Percentiles rank a stretch among this genome's conserved stretches.
Conservation (phyloP, 2,888 invertebrate species). For the Elysia crispata region DNA sequence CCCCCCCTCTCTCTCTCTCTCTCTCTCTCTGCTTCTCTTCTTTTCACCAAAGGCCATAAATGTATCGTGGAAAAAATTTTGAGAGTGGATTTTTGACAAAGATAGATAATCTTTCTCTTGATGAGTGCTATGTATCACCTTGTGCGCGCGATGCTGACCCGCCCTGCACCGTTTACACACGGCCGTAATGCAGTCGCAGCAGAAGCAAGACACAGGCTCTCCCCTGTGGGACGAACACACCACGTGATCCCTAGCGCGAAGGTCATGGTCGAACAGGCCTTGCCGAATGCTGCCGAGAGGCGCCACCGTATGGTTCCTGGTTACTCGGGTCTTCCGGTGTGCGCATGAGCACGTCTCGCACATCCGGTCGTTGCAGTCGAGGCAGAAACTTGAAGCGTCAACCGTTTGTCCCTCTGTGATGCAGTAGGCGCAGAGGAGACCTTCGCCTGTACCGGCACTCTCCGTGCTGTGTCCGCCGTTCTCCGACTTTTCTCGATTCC, state of each 20-base stretch:
- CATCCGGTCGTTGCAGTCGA: slow-evolving; percentile 72
- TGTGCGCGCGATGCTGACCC: no score
- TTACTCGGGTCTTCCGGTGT: slow-evolving; percentile 71
- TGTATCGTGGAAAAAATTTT: no score
- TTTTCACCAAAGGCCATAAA: no score
- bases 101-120: no score
- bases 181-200: slow-evolving; percentile 62
- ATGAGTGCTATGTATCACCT: no score
- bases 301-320: slow-evolving; percentile 67
- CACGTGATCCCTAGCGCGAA: slow-evolving; percentile 61
- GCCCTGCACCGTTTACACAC: slow-evolving; percentile 66
- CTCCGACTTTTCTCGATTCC: no score
- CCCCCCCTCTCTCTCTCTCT: no score
- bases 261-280: slow-evolving; percentile 68
- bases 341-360: slow-evolving; percentile 68
- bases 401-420: slow-evolving; percentile 60
- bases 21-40: no score
- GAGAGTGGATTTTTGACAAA: no score
- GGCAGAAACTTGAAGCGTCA: slow-evolving; percentile 62
- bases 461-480: no score
- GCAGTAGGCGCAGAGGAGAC: slow-evolving; percentile 69
- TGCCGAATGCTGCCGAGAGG: slow-evolving; percentile 64
- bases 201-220: slow-evolving; percentile 60
- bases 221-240: slow-evolving; percentile 60
- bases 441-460: no score